These are phyloP conservation scores for Lates japonicus DNA, from an alignment of 2,797 vertebrate species.

Conservation along the genomic window DNA sequence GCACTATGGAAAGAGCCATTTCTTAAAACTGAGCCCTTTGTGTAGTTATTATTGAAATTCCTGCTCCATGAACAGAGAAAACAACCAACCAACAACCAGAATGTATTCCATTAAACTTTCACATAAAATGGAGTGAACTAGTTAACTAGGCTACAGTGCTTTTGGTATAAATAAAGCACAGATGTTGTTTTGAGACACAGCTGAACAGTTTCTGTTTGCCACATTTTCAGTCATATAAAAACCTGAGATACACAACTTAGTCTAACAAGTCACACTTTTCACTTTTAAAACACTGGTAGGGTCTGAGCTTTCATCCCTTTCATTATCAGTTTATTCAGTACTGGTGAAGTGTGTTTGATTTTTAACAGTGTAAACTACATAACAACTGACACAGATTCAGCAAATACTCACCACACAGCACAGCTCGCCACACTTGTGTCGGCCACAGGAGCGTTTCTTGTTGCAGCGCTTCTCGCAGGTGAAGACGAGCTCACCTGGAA, in stretches of 20 bases:
- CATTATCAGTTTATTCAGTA: not conserved
- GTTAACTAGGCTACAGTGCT: not conserved
- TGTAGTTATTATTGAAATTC: not conserved
- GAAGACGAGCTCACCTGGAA: conserved; percentile 90
- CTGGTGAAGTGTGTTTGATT: not conserved
- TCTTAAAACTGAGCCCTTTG: not conserved
- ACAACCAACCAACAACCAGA: not conserved
- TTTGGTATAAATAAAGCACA: not conserved
- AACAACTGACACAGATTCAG: not conserved
- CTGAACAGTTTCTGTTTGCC: not conserved
- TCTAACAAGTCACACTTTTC: not conserved
- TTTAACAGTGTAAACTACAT: not conserved
- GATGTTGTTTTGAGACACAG: not conserved
- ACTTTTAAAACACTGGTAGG: not conserved
- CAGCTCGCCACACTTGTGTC: conserved; percentile 96
- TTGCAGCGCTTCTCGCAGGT: conserved; percentile 95
- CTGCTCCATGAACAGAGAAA: not conserved
- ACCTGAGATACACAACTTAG: not conserved
- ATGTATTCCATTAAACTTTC: not conserved
- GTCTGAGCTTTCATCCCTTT: not conserved
- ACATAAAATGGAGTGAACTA: not conserved
- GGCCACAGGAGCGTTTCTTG: conserved; percentile 95
- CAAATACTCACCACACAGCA: conserved; percentile 94
- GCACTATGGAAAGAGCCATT: not conserved
- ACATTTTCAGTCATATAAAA: not conserved